A percentile compares a stretch with the other conserved stretches of the same genome.
These are phyloP conservation scores for Xyrichtys novacula DNA, from an alignment of 2,797 vertebrate species.

Conservation along the genomic window DNA sequence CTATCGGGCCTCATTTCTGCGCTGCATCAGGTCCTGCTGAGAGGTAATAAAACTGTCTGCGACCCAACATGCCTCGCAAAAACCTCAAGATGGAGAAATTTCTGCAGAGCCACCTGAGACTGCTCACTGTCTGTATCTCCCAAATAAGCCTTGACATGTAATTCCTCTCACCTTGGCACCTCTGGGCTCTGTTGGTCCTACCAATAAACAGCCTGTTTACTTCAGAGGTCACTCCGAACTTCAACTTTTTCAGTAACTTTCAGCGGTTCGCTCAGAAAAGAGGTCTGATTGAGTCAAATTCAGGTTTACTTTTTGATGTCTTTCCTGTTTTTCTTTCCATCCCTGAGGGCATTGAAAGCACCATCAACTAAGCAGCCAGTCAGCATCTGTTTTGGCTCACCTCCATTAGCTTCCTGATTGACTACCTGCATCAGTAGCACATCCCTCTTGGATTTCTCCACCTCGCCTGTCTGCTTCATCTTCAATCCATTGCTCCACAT, in stretches of 20 bases:
- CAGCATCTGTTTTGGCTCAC: conserved; percentile 64
- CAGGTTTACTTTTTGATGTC: conserved; percentile 2
- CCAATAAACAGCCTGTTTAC: conserved; percentile 64
- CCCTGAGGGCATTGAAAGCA: conserved; percentile 6
- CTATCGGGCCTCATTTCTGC: neutral
- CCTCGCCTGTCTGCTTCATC: conserved; percentile 44
- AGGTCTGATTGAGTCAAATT: conserved; percentile 27
- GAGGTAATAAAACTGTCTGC: conserved; percentile 54
- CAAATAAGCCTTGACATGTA: conserved; percentile 76
- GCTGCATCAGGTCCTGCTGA: conserved; percentile 41
- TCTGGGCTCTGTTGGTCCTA: conserved; percentile 52
- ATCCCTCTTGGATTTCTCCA: conserved; percentile 28
- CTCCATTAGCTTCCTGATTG: conserved; percentile 66
- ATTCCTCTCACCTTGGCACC: conserved; percentile 70
- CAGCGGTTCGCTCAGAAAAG: conserved; percentile 18
- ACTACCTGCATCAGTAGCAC: conserved; percentile 30
- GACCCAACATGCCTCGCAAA: conserved; percentile 34
- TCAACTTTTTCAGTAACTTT: conserved; percentile 37
- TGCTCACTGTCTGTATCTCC: conserved; percentile 48
- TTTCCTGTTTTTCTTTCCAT: conserved; percentile 1
- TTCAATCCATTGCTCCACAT: conserved; percentile 69
- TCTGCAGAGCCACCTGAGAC: conserved; percentile 55
- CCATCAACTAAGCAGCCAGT: conserved; percentile 52
- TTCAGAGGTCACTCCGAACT: conserved; percentile 50
- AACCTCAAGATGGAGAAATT: conserved; percentile 44